phyloP scores from a whole-genome alignment of 1,140 invertebrate genomes.

The Pseudomyrmex flavicornis region DNA sequence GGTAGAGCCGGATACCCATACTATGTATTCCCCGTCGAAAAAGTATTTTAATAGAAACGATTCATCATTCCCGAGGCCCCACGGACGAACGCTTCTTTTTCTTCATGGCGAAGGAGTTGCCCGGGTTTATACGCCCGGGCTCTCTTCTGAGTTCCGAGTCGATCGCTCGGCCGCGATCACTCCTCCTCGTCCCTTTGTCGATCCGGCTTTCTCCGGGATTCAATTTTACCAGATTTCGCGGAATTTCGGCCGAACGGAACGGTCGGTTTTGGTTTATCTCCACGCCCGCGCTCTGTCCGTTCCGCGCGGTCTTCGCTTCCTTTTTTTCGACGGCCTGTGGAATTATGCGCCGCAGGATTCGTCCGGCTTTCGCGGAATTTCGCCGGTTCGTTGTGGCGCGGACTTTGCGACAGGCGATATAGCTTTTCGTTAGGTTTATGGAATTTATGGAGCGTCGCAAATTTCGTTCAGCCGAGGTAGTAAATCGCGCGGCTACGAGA shows the following conservation, averaged over 20 bases:
- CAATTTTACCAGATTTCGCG: constrained; percentile 82
- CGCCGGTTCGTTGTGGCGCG: constrained; percentile 10
- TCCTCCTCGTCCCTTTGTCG: constrained; percentile 43
- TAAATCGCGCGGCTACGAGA: constrained; percentile 46
- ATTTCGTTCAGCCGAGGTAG: constrained; percentile 31
- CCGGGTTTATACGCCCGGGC: constrained; percentile 30
- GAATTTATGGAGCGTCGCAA: constrained; percentile 53
- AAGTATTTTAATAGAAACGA: constrained; percentile 86
- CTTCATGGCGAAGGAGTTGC: constrained; percentile 52
- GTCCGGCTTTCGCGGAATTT: constrained; percentile 66
- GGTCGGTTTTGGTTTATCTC: constrained; percentile 74
- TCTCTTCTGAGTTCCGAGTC: constrained; percentile 10
- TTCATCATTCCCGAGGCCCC: constrained; percentile 83
- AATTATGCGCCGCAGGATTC: constrained; percentile 69
- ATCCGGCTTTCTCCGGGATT: constrained; percentile 47
- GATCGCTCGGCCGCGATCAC: constrained; percentile 57
- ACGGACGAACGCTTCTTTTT: constrained; percentile 70
- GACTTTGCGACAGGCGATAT: constrained; percentile 27
- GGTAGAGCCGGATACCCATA: constrained; percentile 80
- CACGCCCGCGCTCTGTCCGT: constrained; percentile 49
- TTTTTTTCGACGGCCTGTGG: constrained; percentile 52
- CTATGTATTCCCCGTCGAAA: constrained; percentile 84
- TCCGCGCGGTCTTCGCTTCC: constrained; percentile 1
- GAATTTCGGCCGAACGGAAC: constrained; percentile 71
- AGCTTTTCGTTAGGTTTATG: constrained; percentile 51